phyloP scores from a whole-genome alignment of 2,888 invertebrate species.

The Marronus borbonicus region DNA sequence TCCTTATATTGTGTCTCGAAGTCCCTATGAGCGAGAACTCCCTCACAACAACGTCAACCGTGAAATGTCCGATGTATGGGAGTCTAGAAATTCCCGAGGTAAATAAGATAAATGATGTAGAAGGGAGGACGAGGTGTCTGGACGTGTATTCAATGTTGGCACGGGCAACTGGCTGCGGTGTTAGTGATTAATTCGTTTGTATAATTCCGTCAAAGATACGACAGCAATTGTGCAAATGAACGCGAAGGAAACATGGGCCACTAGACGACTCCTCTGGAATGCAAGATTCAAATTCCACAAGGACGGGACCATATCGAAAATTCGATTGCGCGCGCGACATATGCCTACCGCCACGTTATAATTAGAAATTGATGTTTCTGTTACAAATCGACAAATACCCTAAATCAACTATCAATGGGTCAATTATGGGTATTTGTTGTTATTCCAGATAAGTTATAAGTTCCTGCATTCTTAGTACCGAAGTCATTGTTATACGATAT shows the following conservation, averaged over 20 bases:
- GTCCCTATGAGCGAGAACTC: constrained; percentile 17
- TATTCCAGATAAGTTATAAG: too few species aligned
- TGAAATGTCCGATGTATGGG: constrained; percentile 25
- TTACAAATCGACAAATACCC: background rate
- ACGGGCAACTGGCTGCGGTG: constrained; percentile 2
- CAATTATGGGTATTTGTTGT: too few species aligned
- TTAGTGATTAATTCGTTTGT: constrained; percentile 37
- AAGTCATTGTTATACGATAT: too few species aligned
- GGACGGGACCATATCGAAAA: constrained; percentile 18
- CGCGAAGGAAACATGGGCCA: background rate
- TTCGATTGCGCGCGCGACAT: constrained; percentile 26
- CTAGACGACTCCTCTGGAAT: background rate
- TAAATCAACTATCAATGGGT: background rate
- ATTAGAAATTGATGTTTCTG: constrained; percentile 18
- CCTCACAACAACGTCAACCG: constrained; percentile 12
- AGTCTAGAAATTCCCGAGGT: constrained; percentile 17
- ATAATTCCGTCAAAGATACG: constrained; percentile 26
- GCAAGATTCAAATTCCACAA: constrained; percentile 34
- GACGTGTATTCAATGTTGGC: constrained; percentile 26
- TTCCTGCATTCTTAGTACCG: too few species aligned
- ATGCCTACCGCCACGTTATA: constrained; percentile 17
- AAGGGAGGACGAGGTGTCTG: constrained; percentile 16
- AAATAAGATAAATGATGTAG: constrained; percentile 39
- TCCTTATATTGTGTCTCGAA: background rate
- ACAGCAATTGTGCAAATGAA: constrained; percentile 15